A percentile compares a stretch with the other conserved stretches of the same genome.
These are phyloP conservation scores for Callaeas wilsoni DNA, from an alignment of 2,113 vertebrate genomes.

Conservation along the genomic window DNA sequence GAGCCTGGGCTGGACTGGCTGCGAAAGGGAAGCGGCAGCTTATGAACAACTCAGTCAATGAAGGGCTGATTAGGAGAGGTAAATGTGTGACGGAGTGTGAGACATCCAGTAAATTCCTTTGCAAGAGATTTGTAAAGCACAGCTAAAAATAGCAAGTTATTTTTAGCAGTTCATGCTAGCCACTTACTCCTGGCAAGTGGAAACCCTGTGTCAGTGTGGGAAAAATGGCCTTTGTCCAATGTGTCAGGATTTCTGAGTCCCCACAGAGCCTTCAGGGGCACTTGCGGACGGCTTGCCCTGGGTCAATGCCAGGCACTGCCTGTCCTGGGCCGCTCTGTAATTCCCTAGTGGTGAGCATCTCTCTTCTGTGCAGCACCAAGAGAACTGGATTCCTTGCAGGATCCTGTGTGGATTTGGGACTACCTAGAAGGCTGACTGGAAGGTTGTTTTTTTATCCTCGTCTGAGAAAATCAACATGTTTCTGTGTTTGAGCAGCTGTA, in stretches of 20 bases:
- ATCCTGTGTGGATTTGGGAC: not conserved
- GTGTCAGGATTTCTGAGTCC: not conserved
- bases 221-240: not conserved
- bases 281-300: not conserved
- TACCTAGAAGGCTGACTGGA: not conserved
- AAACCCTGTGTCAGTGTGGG: not conserved
- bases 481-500: not conserved
- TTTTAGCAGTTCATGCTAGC: not conserved
- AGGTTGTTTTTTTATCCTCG: not conserved
- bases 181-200: slow-evolving; percentile 6
- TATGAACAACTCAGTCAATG: not conserved
- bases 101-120: not conserved
- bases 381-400: not conserved
- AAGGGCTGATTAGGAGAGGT: not conserved
- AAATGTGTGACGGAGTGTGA: not conserved
- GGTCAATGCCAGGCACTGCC: not conserved
- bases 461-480: not conserved
- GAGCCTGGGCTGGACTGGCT: not conserved
- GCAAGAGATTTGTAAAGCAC: not conserved
- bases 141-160: slow-evolving; percentile 14
- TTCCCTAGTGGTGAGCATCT: not conserved
- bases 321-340: accelerated
- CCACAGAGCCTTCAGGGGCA: not conserved
- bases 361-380: not conserved
- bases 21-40: not conserved